Evolutionary conservation across 1,140 invertebrate species (phyloP).

Genomic region (Globodera ellingtonae): DNA sequence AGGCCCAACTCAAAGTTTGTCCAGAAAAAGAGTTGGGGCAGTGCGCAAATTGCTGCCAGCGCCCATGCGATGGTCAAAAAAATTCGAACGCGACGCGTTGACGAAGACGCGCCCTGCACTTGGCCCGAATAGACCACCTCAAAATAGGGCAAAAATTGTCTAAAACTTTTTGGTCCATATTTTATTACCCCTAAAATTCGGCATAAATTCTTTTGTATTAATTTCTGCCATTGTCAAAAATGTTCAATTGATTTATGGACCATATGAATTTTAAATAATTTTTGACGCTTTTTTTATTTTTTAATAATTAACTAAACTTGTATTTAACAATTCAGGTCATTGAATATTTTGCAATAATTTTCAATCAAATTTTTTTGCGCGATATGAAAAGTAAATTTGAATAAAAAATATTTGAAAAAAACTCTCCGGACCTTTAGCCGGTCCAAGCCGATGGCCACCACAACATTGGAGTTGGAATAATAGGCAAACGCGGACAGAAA

Average conservation of each 20-base stretch:
- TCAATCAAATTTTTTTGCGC: too few species aligned
- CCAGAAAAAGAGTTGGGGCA: conserved; percentile 59
- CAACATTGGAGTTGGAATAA: conserved; percentile 58
- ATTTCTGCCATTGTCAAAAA: too few species aligned
- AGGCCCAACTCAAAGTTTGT: conserved; percentile 43
- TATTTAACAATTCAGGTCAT: too few species aligned
- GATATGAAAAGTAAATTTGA: too few species aligned
- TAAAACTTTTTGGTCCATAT: conserved; percentile 31
- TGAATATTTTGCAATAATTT: too few species aligned
- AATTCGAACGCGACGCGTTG: conserved; percentile 49
- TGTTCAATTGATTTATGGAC: too few species aligned
- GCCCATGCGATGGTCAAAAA: conserved; percentile 49
- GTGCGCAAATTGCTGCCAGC: conserved; percentile 52
- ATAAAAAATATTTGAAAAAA: too few species aligned
- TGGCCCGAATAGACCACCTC: conserved; percentile 23
- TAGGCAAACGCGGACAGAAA: conserved; percentile 61
- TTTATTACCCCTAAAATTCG: too few species aligned
- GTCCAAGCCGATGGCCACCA: conserved; percentile 59
- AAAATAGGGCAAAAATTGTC: background rate
- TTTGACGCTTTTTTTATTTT: too few species aligned
- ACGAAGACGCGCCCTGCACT: conserved; percentile 31
- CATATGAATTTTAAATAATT: too few species aligned
- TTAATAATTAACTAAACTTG: too few species aligned
- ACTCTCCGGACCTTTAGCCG: conserved; percentile 42
- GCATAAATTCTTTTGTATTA: too few species aligned